These are phyloP conservation scores for Paelopatides confundens DNA, from an alignment of 53 echinoderm and acorn worm species.

Conservation along the genomic window DNA sequence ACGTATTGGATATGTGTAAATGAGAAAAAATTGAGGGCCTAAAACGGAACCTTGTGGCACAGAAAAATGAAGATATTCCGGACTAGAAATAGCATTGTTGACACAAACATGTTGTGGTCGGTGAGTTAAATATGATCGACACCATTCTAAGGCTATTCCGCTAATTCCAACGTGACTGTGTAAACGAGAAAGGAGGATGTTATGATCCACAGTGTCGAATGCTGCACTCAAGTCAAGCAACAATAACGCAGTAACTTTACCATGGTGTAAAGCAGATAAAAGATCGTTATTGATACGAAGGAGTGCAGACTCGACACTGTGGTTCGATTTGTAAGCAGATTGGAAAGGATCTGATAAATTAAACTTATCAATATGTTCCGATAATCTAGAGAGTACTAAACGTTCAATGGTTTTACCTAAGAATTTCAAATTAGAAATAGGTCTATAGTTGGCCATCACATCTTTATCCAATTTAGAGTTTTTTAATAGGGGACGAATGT, in stretches of 20 bases:
- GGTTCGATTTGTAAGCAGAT: neutral
- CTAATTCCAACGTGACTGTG: slow-evolving; percentile 26
- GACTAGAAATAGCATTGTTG: neutral
- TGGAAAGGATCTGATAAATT: neutral
- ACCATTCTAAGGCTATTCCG: neutral
- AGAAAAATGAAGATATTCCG: slow-evolving; percentile 42
- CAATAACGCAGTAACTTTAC: slow-evolving; percentile 32
- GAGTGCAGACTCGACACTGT: neutral
- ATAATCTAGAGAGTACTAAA: neutral
- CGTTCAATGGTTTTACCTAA: neutral
- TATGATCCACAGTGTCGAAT: slow-evolving; percentile 60
- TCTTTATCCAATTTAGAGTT: neutral
- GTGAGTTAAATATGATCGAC: slow-evolving; percentile 42
- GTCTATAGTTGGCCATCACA: neutral
- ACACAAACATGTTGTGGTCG: slow-evolving; percentile 57
- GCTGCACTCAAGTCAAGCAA: slow-evolving; percentile 49
- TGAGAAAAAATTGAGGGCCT: slow-evolving; percentile 37
- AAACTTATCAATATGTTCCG: neutral
- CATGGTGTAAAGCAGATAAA: slow-evolving; percentile 51
- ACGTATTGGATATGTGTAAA: slow-evolving; percentile 5
- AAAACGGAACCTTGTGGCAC: slow-evolving; percentile 63
- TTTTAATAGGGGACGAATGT: neutral
- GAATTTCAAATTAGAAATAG: neutral
- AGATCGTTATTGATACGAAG: slow-evolving; percentile 39
- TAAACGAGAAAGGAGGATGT: slow-evolving; percentile 22